Evolutionary conservation across 2,797 vertebrate species (phyloP).

Genomic region (Sebastiscus tertius): DNA sequence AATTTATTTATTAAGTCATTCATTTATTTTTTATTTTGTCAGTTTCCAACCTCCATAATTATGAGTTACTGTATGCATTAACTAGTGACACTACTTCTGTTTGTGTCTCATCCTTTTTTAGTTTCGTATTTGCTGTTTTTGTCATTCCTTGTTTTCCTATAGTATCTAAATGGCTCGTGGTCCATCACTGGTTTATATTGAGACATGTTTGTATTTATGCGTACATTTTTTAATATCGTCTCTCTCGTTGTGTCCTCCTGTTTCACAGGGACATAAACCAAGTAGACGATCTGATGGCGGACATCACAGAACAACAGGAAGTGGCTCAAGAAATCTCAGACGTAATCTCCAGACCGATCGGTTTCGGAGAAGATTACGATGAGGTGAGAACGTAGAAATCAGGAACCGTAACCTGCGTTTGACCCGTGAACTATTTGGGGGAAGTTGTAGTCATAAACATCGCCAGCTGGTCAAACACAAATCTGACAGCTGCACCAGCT

Average conservation of each 20-base stretch:
- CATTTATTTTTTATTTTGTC: no score
- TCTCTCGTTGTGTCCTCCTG: not conserved
- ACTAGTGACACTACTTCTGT: not conserved
- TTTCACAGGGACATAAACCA: conserved; percentile 93
- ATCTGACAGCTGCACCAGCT: not conserved
- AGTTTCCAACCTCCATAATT: not conserved
- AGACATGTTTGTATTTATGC: not conserved
- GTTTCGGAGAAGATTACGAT: conserved; percentile 93
- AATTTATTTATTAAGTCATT: no score
- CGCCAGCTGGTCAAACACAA: not conserved
- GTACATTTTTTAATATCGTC: not conserved
- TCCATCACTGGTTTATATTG: not conserved
- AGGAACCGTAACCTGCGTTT: not conserved
- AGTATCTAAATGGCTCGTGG: not conserved
- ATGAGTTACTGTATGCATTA: not conserved
- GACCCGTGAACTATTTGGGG: not conserved
- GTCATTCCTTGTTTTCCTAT: not conserved
- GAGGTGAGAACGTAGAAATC: conserved; percentile 81
- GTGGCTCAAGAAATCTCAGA: conserved; percentile 96
- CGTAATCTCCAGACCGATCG: conserved; percentile 93
- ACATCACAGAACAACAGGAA: conserved; percentile 96
- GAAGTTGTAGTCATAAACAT: not conserved
- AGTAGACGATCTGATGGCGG: conserved; percentile 96
- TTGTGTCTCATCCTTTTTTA: not conserved
- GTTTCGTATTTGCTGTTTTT: not conserved